Percentiles rank a stretch among this genome's conserved stretches.
phyloP scores from a whole-genome alignment of 2,113 vertebrate genomes.

The Ramphastos sulfuratus region DNA sequence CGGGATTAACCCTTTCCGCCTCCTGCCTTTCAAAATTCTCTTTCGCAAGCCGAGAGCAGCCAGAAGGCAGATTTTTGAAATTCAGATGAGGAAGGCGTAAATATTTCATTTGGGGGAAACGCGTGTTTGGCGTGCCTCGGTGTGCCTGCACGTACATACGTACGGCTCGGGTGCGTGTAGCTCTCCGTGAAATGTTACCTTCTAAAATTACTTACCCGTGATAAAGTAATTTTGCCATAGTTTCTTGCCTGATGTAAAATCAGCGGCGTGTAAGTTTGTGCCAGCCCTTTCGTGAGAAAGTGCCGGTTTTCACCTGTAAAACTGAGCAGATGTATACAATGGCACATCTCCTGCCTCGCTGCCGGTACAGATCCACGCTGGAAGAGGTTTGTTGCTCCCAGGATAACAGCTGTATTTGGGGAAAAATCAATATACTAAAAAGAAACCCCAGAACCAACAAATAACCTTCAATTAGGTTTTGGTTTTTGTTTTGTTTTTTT shows the following conservation, averaged over 20 bases:
- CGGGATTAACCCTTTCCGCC: slow-evolving; percentile 36
- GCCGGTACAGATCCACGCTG: neutral
- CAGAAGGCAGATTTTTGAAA: neutral
- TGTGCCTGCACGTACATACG: rapidly evolving
- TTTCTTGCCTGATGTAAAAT: neutral
- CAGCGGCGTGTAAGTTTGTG: neutral
- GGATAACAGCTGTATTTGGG: neutral
- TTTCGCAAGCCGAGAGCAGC: neutral
- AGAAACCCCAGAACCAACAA: too few species aligned
- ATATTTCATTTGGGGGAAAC: neutral
- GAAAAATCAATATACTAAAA: neutral
- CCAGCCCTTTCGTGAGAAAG: neutral
- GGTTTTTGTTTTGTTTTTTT: neutral
- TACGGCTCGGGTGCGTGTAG: neutral
- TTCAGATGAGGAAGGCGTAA: neutral
- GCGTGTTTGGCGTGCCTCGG: neutral
- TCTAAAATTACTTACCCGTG: rapidly evolving
- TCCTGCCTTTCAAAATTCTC: neutral
- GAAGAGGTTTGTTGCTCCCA: neutral
- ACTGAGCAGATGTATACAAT: neutral
- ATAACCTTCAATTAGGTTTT: neutral
- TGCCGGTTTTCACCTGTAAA: neutral
- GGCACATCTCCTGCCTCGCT: neutral
- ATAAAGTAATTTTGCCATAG: rapidly evolving
- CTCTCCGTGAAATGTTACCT: rapidly evolving